Conservation (phyloP, 2,113 vertebrate species). For the Paracanthobrama guichenoti region DNA sequence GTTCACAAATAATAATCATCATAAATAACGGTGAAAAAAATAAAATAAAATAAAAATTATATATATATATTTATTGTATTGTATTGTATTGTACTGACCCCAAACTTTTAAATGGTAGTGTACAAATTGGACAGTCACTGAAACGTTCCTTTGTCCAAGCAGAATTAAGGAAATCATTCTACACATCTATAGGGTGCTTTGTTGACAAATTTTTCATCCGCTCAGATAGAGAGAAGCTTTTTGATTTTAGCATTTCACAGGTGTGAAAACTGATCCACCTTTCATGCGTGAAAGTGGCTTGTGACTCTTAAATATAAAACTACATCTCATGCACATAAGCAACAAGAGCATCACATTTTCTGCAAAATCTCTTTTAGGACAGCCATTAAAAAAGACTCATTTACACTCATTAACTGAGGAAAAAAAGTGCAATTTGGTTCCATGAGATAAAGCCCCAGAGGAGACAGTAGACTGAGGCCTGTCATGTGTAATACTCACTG, state of each 20-base stretch:
- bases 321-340: neutral
- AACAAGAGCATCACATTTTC: neutral
- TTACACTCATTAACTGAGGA: conserved; percentile 6
- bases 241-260: neutral
- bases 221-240: neutral
- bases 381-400: neutral
- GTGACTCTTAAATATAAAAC: neutral
- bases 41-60: no score
- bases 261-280: neutral
- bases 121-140: neutral
- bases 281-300: neutral
- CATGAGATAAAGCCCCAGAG: neutral
- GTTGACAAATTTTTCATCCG: neutral
- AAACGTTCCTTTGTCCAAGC: neutral
- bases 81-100: neutral
- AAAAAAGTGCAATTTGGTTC: conserved; percentile 9
- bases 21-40: neutral
- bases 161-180: neutral
- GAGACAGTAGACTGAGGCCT: neutral
- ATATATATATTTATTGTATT: no score
- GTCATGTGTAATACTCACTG: conserved; percentile 18
- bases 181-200: neutral
- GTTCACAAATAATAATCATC: neutral
- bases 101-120: neutral
- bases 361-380: neutral